Evolutionary conservation across 2,113 vertebrate species (phyloP), one percentile per base, ranked within the genome.

Genomic region (Thinocorus orbignyianus): DNA sequence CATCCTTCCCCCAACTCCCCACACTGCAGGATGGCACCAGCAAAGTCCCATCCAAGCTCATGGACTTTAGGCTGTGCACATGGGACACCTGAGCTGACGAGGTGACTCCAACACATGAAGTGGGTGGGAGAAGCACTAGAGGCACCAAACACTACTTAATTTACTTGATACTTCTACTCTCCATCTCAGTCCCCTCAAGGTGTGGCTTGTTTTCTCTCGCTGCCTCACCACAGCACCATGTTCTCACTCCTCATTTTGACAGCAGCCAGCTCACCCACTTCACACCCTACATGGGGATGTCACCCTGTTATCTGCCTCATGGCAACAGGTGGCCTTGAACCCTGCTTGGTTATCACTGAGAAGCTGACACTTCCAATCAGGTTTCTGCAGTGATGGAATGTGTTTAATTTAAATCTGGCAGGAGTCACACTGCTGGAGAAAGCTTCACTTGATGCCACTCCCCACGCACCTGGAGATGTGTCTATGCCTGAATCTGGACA

Each of bases 341-440:
- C 57, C 54, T 65, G 24, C 25, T 48, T 0, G 0, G 26, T 17
- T 28, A 17, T 65, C 48, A n/a, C 11, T 0, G 4, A 31, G 35
- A 64, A 37, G 41, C 25, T 69, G 71, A 28, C 16, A 9, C 33
- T 68, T 62, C 42, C 25, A 17, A 30, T 11, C 7, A 23, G 35
- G 26, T 66, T 70, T 30, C 72, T 79, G 17, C 1, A 1, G 61
- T 41, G 73, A 37, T 0, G 2, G n/a, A 44, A 11, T 17, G 26
- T 65, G 77, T 76, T 77, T 74, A 16, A 61, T 55, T 81, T 69
- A 41, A 48, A 84, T 18, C 17, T 8, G 17, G 18, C n/a, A 52
- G 31, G 28, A 86, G 22, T 22, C 54, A 51, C 17, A 10, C 26
- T 31, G 51, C n/a, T 77, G 49, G 37, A 71, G 74, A 54, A 78